Percentiles rank a stretch among this genome's conserved stretches.
Evolutionary conservation across 2,888 invertebrate species (phyloP).

Genomic region (Acleris emargana): DNA sequence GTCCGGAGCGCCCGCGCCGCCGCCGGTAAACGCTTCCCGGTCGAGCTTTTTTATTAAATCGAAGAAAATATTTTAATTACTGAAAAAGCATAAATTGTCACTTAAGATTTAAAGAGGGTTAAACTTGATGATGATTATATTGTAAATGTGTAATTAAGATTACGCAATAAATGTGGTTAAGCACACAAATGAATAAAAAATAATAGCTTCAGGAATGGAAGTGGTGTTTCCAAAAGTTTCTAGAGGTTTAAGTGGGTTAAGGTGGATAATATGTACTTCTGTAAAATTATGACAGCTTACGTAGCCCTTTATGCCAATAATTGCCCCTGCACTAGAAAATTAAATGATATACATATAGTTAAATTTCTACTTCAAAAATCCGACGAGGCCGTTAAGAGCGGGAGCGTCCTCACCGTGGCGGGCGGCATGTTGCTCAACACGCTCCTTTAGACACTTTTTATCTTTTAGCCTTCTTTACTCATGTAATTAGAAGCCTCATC

Average conservation of each 20-base stretch:
- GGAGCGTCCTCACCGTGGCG: constrained; percentile 41
- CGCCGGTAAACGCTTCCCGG: constrained; percentile 23
- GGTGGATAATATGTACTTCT: too few species aligned
- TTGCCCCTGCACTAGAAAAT: constrained; percentile 37
- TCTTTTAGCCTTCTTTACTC: constrained; percentile 29
- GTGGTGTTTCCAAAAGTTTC: too few species aligned
- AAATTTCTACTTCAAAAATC: constrained; percentile 37
- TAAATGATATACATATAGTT: too few species aligned
- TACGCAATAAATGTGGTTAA: background rate
- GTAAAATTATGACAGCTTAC: too few species aligned
- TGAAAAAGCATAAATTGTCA: background rate
- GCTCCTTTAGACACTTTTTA: constrained; percentile 28
- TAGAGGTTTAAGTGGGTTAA: too few species aligned
- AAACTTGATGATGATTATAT: too few species aligned
- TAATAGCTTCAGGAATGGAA: too few species aligned
- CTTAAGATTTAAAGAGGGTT: too few species aligned
- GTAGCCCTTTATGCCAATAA: constrained; percentile 37
- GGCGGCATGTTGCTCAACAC: constrained; percentile 35
- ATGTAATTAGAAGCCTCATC: constrained; percentile 36
- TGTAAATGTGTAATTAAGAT: background rate
- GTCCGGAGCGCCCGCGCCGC: constrained; percentile 22
- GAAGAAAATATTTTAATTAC: constrained; percentile 24
- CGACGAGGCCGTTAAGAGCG: constrained; percentile 39
- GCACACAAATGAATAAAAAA: too few species aligned
- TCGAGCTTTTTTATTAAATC: constrained; percentile 17